Conservation (phyloP, 1,140 invertebrate genomes). For the Drosophila takahashii region DNA sequence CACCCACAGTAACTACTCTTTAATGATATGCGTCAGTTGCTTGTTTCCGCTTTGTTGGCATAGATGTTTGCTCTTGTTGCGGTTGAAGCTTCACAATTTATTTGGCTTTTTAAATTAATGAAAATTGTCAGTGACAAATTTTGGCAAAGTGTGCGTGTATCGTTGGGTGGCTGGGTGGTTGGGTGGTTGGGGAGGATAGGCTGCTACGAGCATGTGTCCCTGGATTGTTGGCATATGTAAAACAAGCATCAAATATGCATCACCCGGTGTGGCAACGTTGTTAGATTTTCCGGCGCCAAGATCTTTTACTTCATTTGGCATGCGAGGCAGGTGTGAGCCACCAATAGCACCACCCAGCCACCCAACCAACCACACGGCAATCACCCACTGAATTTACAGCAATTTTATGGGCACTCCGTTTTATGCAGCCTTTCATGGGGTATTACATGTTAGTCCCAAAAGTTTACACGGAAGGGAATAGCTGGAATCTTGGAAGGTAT, state of each 20-base stretch:
- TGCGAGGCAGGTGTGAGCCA: slow-evolving; percentile 68
- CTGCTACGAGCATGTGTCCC: slow-evolving; percentile 33
- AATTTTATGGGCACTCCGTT: slow-evolving; percentile 48
- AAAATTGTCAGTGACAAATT: slow-evolving; percentile 81
- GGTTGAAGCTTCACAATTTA: slow-evolving; percentile 55
- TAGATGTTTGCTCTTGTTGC: slow-evolving; percentile 38
- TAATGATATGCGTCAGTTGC: slow-evolving; percentile 52
- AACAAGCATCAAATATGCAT: slow-evolving; percentile 77
- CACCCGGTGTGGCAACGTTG: slow-evolving; percentile 31
- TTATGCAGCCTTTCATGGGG: slow-evolving; percentile 6
- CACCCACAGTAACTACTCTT: slow-evolving; percentile 40
- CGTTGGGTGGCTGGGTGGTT: background rate
- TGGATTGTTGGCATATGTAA: slow-evolving; percentile 68
- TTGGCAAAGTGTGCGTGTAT: slow-evolving; percentile 14
- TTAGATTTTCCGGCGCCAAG: slow-evolving; percentile 16
- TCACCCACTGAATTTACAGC: slow-evolving; percentile 59
- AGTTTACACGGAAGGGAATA: slow-evolving; percentile 1
- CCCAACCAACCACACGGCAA: background rate
- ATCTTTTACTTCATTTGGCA: slow-evolving; percentile 70
- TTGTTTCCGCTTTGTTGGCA: slow-evolving; percentile 40
- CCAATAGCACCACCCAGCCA: background rate
- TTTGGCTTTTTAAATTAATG: slow-evolving; percentile 78
- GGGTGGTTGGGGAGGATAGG: background rate
- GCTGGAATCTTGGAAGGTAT: background rate
- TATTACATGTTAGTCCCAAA: slow-evolving; percentile 8